Percentiles rank a stretch among this genome's conserved stretches.
phyloP scores from a whole-genome alignment of 2,888 invertebrate species.

The Itoplectis maculator region DNA sequence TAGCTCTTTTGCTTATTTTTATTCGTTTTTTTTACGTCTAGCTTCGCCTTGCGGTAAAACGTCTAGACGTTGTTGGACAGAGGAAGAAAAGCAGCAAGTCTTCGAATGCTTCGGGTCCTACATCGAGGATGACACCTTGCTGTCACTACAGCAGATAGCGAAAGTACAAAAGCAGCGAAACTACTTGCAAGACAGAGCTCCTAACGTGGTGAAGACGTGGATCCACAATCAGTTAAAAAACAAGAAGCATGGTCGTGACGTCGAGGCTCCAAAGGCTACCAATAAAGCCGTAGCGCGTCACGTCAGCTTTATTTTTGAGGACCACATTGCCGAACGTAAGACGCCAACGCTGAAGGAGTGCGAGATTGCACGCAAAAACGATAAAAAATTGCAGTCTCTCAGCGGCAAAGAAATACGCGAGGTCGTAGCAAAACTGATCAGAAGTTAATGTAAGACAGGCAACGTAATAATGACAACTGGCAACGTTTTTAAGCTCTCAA shows the following conservation, averaged over 20 bases:
- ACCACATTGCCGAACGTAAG: not conserved
- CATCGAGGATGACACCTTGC: not conserved
- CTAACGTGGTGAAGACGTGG: not conserved
- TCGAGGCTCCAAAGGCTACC: not conserved
- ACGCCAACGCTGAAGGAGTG: constrained; percentile 31
- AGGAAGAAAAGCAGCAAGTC: not conserved
- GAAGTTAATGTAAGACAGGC: too few species aligned
- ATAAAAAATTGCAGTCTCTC: constrained; percentile 14
- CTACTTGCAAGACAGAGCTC: not conserved
- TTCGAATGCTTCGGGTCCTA: constrained; percentile 9
- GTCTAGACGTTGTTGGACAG: not conserved
- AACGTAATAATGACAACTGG: too few species aligned
- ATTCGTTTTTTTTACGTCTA: not conserved
- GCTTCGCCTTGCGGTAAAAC: not conserved
- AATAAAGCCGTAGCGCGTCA: not conserved
- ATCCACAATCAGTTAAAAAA: constrained; percentile 6
- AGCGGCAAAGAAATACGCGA: constrained; percentile 11
- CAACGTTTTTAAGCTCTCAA: too few species aligned
- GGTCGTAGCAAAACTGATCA: not conserved
- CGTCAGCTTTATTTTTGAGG: constrained; percentile 24
- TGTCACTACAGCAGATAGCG: not conserved
- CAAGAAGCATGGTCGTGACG: not conserved
- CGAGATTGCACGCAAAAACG: constrained; percentile 17
- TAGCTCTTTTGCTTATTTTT: too few species aligned
- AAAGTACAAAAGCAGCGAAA: not conserved